phyloP scores from a whole-genome alignment of 2,888 invertebrate species.

The Dolichomitus sp. region DNA sequence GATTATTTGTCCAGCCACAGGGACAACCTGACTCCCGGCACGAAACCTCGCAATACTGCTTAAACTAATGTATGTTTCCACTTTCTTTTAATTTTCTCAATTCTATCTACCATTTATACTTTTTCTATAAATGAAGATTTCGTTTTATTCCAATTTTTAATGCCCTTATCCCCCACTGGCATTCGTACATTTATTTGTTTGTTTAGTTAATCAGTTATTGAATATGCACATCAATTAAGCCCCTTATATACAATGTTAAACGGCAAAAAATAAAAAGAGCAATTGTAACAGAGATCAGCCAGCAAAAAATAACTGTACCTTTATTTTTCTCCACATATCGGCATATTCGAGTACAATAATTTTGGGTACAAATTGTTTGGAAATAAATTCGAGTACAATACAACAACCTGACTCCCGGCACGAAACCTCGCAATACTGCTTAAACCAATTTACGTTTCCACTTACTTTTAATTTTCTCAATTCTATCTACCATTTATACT shows the following conservation, averaged over 20 bases:
- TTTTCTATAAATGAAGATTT: not conserved
- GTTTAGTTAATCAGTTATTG: too few relatives aligned
- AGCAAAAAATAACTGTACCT: too few relatives aligned
- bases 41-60: constrained; percentile 35
- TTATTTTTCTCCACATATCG: too few relatives aligned
- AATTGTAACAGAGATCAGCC: too few relatives aligned
- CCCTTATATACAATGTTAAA: too few relatives aligned
- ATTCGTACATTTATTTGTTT: too few relatives aligned
- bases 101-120: not conserved
- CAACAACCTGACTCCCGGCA: constrained; percentile 54
- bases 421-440: constrained; percentile 35
- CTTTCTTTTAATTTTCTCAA: constrained; percentile 43
- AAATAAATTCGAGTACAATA: too few relatives aligned
- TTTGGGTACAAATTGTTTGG: too few relatives aligned
- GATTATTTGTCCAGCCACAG: constrained; percentile 65
- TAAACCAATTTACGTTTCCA: constrained; percentile 49
- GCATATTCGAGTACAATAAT: too few relatives aligned
- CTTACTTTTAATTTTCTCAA: constrained; percentile 43
- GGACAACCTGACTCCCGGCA: constrained; percentile 55
- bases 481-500: not conserved
- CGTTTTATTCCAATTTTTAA: not conserved
- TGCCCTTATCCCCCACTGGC: not conserved
- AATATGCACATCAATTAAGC: too few relatives aligned
- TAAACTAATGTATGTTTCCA: constrained; percentile 49
- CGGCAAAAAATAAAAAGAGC: too few relatives aligned